Conservation (phyloP, 2,888 invertebrate species). For the Lordiphosa andalusiaca region DNA sequence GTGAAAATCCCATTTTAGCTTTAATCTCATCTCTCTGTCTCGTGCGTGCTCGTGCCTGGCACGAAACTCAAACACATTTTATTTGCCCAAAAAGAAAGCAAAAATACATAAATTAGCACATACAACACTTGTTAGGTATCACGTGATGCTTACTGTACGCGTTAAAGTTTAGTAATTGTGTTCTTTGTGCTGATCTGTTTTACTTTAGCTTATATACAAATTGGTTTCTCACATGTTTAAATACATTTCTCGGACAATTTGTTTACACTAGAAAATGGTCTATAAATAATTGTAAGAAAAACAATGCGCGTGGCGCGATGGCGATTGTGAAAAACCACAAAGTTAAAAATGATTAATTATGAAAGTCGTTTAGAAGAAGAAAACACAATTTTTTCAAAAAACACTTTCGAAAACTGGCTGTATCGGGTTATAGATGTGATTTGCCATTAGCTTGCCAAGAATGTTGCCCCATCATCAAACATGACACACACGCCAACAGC, state of each 20-base stretch:
- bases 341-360: constrained; percentile 35
- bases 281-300: constrained; percentile 18
- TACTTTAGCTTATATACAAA: constrained; percentile 40
- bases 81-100: too few relatives aligned
- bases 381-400: constrained; percentile 4
- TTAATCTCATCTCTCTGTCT: too few relatives aligned
- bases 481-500: constrained; percentile 8
- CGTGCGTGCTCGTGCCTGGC: too few relatives aligned
- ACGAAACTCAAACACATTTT: too few relatives aligned
- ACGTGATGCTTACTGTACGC: too few relatives aligned
- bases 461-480: constrained; percentile 21
- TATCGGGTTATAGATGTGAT: constrained; percentile 13
- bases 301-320: constrained; percentile 28
- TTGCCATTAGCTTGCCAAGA: constrained; percentile 31
- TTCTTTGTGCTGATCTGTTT: constrained; percentile 23
- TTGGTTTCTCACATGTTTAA: constrained; percentile 60
- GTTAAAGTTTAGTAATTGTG: too few relatives aligned
- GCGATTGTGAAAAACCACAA: constrained; percentile 17
- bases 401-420: constrained; percentile 11
- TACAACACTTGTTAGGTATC: too few relatives aligned
- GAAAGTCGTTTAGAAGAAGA: constrained; percentile 11
- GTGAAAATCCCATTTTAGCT: too few relatives aligned
- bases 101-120: too few relatives aligned
- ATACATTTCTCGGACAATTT: constrained; percentile 33
- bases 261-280: constrained; percentile 41